phyloP scores from a whole-genome alignment of 2,113 vertebrate species.

The Dromaius novaehollandiae region DNA sequence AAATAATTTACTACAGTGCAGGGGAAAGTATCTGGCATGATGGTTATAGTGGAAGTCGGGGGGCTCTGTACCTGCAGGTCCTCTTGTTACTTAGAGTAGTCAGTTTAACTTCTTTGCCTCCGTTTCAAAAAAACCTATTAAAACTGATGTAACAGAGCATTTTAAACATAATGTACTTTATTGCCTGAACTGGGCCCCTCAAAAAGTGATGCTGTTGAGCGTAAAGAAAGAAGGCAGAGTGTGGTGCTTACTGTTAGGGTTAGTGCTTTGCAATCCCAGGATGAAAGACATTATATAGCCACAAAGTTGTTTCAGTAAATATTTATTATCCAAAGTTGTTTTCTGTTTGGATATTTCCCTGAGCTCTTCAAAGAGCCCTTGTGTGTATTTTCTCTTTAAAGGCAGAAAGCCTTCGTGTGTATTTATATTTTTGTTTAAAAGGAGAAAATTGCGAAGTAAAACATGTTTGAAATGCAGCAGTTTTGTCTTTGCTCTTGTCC shows the following conservation, averaged over 20 bases:
- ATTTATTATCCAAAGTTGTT: not conserved
- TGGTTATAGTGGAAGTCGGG: not conserved
- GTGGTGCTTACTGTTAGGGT: accelerated
- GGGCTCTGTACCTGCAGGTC: not conserved
- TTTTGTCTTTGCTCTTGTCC: not conserved
- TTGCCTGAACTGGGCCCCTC: not conserved
- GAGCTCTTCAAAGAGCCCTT: not conserved
- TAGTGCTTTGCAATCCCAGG: not conserved
- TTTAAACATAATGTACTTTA: not conserved
- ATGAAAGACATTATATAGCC: not conserved
- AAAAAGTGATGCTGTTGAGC: not conserved
- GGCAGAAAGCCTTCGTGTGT: not conserved
- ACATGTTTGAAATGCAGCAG: not conserved
- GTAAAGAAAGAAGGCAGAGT: not conserved
- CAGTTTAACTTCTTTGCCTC: not conserved
- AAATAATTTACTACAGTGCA: not conserved
- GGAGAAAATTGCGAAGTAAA: not conserved
- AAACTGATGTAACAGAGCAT: not conserved
- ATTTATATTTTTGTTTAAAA: not conserved
- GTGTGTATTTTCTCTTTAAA: not conserved
- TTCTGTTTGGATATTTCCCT: constrained; percentile 8
- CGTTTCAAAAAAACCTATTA: not conserved
- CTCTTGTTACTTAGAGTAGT: not conserved
- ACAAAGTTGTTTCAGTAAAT: not conserved
- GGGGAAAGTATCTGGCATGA: not conserved